A percentile compares a stretch with the other conserved stretches of the same genome.
These are phyloP conservation scores for Melitaea athalia DNA, from an alignment of 2,888 invertebrate genomes.

Conservation along the genomic window DNA sequence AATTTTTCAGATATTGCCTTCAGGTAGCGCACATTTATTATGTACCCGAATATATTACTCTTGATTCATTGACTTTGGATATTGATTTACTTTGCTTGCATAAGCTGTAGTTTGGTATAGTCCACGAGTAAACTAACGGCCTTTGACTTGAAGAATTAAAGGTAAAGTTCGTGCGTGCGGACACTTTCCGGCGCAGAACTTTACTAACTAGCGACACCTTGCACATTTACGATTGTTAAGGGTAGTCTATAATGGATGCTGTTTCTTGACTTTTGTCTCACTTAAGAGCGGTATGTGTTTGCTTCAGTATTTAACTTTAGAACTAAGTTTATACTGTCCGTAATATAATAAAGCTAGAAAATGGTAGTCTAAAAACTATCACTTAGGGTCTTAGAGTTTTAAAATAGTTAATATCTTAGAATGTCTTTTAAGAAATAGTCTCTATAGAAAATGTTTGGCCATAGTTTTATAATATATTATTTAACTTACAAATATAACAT, in stretches of 20 bases:
- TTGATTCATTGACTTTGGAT: conserved; percentile 82
- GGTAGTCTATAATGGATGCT: not conserved
- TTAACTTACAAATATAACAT: not conserved
- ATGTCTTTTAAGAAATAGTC: too few relatives aligned
- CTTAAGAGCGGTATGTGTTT: not conserved
- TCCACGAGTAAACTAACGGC: conserved; percentile 58
- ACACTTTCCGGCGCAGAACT: conserved; percentile 34
- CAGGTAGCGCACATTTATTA: conserved; percentile 83
- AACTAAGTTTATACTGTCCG: not conserved
- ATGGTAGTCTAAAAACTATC: too few relatives aligned
- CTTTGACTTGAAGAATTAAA: conserved; percentile 67
- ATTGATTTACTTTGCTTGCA: conserved; percentile 82
- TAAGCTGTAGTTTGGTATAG: conserved; percentile 74
- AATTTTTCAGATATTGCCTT: conserved; percentile 83
- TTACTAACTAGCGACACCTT: conserved; percentile 22
- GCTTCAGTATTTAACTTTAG: not conserved
- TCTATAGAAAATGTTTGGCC: too few relatives aligned
- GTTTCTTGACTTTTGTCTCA: not conserved
- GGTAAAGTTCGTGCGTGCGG: conserved; percentile 51
- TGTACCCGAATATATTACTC: conserved; percentile 83
- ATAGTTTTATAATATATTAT: not conserved
- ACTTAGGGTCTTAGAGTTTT: too few relatives aligned
- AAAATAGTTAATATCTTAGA: too few relatives aligned
- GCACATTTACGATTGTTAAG: conserved; percentile 16
- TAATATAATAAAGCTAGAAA: too few relatives aligned